Percentiles rank a stretch among this genome's conserved stretches.
Conservation (phyloP, 30 jellyfish, hydroid and myxozoan genomes). For the Haliclystus octoradiatus region DNA sequence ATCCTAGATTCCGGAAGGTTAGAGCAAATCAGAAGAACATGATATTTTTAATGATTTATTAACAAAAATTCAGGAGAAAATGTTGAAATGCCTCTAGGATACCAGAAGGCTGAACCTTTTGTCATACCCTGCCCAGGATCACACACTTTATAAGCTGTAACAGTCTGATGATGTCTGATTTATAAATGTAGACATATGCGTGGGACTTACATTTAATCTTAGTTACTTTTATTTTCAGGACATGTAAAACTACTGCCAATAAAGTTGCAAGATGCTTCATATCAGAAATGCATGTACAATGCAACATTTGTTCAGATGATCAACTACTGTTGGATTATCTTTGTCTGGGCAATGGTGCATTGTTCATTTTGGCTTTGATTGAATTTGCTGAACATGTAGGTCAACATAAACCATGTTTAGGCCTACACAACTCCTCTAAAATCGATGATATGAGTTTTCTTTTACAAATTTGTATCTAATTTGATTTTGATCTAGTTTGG, state of each 20-base stretch:
- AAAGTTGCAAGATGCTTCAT: constrained; percentile 44
- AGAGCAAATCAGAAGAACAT: too few relatives aligned
- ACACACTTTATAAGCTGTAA: too few relatives aligned
- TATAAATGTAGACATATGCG: too few relatives aligned
- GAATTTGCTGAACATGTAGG: constrained; percentile 52
- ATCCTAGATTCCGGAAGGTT: too few relatives aligned
- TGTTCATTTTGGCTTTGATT: constrained; percentile 24
- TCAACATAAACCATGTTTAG: background rate
- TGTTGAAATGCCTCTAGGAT: too few relatives aligned
- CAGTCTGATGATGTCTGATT: too few relatives aligned
- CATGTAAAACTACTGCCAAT: constrained; percentile 14
- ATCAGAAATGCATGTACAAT: constrained; percentile 40
- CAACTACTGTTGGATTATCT: constrained; percentile 26
- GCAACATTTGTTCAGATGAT: constrained; percentile 59
- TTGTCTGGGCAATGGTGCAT: constrained; percentile 50
- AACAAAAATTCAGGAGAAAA: too few relatives aligned
- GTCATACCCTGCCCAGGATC: too few relatives aligned
- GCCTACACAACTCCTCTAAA: background rate
- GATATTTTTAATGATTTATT: too few relatives aligned
- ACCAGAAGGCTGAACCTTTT: too few relatives aligned
- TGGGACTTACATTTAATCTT: too few relatives aligned
- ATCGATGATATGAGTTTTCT: background rate
- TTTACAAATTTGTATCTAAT: background rate
- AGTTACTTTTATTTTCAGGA: background rate
- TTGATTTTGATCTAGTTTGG: too few relatives aligned